These are phyloP conservation scores for Typhlomys cinereus DNA, from an alignment of 2,113 vertebrate genomes.

Conservation along the genomic window DNA sequence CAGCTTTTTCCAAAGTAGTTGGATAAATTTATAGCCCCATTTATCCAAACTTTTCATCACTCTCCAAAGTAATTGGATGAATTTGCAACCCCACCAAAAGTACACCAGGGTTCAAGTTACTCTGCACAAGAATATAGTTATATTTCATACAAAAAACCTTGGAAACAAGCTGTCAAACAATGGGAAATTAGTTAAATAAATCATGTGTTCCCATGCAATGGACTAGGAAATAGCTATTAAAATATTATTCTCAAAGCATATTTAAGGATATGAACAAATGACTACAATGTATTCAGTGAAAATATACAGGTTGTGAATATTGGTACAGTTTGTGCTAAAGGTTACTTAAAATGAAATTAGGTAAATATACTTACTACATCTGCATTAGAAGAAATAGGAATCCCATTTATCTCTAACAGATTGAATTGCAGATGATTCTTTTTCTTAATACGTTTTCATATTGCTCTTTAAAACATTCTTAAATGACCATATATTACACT, in stretches of 20 bases:
- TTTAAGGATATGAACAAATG: conserved; percentile 5
- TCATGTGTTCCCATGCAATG: neutral
- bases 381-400: conserved; percentile 34
- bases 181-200: conserved; percentile 28
- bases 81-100: neutral
- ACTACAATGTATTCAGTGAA: neutral
- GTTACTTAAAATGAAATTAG: conserved; percentile 27
- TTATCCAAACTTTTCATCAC: neutral
- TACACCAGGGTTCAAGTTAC: neutral
- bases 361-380: neutral
- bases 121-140: neutral
- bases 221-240: conserved; percentile 30
- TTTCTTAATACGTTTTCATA: neutral
- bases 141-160: conserved; percentile 22
- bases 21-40: too few species aligned
- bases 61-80: neutral
- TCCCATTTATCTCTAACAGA: neutral
- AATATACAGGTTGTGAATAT: neutral
- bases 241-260: conserved; percentile 29
- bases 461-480: neutral
- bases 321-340: neutral
- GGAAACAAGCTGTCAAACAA: conserved; percentile 1
- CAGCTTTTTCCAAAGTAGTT: neutral
- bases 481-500: neutral
- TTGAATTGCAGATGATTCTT: neutral